Percentiles rank a stretch among this genome's conserved stretches.
Evolutionary conservation across 2,797 vertebrate genomes (phyloP).

Genomic region (Spinus olivaceus): DNA sequence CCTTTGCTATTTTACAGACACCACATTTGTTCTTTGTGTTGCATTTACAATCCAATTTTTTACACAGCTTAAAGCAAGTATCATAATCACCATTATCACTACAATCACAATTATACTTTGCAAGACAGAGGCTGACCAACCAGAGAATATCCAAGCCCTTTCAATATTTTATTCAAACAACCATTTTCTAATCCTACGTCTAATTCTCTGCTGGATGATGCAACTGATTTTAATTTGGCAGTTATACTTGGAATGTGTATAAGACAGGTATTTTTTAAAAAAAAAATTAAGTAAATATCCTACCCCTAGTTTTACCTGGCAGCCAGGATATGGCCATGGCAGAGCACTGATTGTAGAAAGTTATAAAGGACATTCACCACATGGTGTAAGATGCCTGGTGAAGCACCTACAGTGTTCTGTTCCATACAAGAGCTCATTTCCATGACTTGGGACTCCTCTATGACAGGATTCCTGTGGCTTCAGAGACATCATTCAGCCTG

Average conservation of each 20-base stretch:
- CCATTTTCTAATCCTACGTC: not conserved
- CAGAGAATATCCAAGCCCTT: not conserved
- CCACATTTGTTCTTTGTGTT: not conserved
- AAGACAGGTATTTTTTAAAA: not conserved
- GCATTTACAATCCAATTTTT: not conserved
- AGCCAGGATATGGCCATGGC: not conserved
- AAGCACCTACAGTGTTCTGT: accelerated
- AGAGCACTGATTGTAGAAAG: not conserved
- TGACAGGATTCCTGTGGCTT: not conserved
- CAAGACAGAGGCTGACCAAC: not conserved
- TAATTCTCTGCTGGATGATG: not conserved
- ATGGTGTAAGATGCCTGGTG: not conserved
- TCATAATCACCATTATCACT: not conserved
- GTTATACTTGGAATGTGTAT: not conserved
- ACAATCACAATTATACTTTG: not conserved
- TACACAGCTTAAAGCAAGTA: not conserved
- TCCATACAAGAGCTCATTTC: not conserved
- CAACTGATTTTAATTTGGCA: not conserved
- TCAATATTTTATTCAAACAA: not conserved
- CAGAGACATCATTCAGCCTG: not conserved
- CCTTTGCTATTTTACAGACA: not conserved
- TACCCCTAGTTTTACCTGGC: not conserved
- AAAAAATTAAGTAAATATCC: not conserved
- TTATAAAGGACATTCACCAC: not conserved
- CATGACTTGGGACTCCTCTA: not conserved